Conservation (phyloP, 2,113 vertebrate genomes). For the Sebastes schlegelii region DNA sequence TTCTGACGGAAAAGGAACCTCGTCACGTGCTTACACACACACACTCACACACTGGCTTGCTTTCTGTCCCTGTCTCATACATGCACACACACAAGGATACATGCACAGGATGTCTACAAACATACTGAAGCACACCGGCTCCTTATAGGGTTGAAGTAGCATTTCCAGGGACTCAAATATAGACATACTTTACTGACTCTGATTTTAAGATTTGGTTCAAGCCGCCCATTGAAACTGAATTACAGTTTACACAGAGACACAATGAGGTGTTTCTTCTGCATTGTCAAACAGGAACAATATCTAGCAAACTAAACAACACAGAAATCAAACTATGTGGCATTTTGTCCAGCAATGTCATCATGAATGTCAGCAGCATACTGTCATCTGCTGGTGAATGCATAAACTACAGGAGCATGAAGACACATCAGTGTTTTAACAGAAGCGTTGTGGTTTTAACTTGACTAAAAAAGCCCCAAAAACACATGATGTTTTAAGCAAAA, state of each 20-base stretch:
- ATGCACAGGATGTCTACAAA: background rate
- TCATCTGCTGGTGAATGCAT: conserved; percentile 44
- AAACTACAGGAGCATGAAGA: background rate
- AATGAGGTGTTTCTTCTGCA: background rate
- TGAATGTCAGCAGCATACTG: background rate
- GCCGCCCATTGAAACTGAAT: background rate
- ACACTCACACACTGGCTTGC: background rate
- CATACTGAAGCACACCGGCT: background rate
- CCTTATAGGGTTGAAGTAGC: background rate
- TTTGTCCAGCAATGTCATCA: background rate
- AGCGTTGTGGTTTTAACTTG: too few species aligned
- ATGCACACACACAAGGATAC: conserved; percentile 2
- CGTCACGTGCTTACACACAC: conserved; percentile 18
- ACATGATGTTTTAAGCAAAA: too few species aligned
- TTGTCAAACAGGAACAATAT: background rate
- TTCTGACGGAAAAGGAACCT: conserved; percentile 64
- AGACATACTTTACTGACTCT: background rate
- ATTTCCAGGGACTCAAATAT: background rate
- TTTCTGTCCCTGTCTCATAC: background rate
- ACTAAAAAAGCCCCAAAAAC: too few species aligned
- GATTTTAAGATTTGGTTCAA: background rate
- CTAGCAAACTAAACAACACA: background rate
- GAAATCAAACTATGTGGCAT: background rate
- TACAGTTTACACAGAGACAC: background rate
- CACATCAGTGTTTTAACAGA: background rate